Base-by-base conservation (phyloP, 1,140 invertebrate genomes). In the Pseudomyrmex concolor region DNA sequence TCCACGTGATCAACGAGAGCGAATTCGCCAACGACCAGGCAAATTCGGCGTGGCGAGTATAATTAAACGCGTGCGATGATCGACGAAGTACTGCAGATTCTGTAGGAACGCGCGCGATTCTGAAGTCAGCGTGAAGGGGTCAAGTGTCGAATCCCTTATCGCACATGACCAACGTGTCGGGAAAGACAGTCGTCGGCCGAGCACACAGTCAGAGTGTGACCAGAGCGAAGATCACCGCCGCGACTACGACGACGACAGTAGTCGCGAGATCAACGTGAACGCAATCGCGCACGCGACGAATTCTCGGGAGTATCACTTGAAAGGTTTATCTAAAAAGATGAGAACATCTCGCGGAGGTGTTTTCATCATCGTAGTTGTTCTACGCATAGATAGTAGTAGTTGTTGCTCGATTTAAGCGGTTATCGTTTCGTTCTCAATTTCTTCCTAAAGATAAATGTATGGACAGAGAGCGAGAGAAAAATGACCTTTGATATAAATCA, bases 131-230 rank as follows among this genome's bases (percentile, higher is more conserved):
- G 83, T 88, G 88, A 67, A 60, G 72, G 5, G 93, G 92, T 93
- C 93, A 93, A 92, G 70, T 91, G 92, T 93, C 91, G 92, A 92
- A 91, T 88, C 87, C 83, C 66, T 34, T 76, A 85, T 90, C 88
- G 92, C 34, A 92, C 92, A 92, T 86, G 45, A 80, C 66, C 71
- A 71, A 80, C 45, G 66, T 71, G 64, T 70, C 54, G 15, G 54
- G 34, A 34, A 34, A 17, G 64, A 70, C 54, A 70, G 64, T 17
- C 19, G 64, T 48, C 12, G 51, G 10, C 13, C 45, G 54, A 48
- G 73, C 48, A 77, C 66, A 60, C 54, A 50, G 22, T 7, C 54
- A 22, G 22, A 70, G 45, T 60, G 43, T 50, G 43, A 80, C n/a
- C 60, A 45, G 25, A 34, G 19, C 2, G 64, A 57, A 19, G 54